phyloP scores from a whole-genome alignment of 2,113 vertebrate species.

The Calidris pygmaea region DNA sequence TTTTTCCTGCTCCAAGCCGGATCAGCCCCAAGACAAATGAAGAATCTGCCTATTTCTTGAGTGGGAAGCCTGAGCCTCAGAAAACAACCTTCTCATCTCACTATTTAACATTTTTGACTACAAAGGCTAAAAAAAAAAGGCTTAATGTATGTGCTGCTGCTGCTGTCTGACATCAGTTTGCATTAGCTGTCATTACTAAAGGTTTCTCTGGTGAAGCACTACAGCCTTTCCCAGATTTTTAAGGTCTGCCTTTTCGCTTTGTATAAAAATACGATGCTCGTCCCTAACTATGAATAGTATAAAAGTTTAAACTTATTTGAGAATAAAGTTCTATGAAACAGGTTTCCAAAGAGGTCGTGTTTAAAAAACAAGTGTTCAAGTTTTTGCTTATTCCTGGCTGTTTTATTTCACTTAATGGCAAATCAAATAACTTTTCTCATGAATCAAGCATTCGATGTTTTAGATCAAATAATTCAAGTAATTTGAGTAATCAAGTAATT shows the following conservation, averaged over 20 bases:
- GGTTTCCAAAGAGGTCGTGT: not conserved
- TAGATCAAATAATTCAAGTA: not conserved
- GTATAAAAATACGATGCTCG: not conserved
- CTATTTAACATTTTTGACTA: not conserved
- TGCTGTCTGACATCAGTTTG: not conserved
- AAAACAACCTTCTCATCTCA: not conserved
- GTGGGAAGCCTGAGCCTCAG: not conserved
- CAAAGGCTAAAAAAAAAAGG: not conserved
- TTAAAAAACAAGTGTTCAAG: not conserved
- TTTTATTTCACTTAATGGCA: not conserved
- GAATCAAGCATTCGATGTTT: not conserved
- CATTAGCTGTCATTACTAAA: not conserved
- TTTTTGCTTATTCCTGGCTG: not conserved
- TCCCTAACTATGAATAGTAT: not conserved
- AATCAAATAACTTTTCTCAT: not conserved
- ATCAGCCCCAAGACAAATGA: not conserved
- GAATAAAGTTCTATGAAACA: not conserved
- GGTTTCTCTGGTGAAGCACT: not conserved
- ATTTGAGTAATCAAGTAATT: not conserved
- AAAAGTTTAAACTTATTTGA: not conserved
- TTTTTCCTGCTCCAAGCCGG: not conserved
- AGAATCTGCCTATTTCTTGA: not conserved
- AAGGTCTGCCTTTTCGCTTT: not conserved
- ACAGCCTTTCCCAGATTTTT: not conserved
- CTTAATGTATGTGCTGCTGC: not conserved